Base-by-base conservation (phyloP, 2,797 vertebrate species). In the Parotocinclus haroldoi region DNA sequence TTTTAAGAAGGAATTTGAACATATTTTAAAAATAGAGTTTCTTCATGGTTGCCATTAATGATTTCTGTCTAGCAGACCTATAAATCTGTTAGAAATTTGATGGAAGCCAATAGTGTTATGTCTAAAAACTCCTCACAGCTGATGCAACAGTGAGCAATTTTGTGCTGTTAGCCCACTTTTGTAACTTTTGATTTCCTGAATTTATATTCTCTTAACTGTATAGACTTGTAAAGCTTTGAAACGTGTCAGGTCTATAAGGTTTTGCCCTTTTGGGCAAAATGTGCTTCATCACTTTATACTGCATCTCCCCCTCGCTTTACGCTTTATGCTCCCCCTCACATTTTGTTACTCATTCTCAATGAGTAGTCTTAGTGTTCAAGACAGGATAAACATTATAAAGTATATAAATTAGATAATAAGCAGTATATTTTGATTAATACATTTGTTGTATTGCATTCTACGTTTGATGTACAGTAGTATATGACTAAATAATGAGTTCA, bases 111-210 rank as follows among this genome's bases (percentile, higher is more conserved):
- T 39, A 11, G 37, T 37, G 53, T 38, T 70, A 63, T 51, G 55
- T 59, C n/a, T 7, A 9, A 39, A 16, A 49, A 65, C 46, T 27
- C 27, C 50, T 60, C 7, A 40, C 50, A 66, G 54, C 49, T 66
- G 63, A 60, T 60, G 50, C 55, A 66, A 55, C 51, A 9, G 57
- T 50, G 46, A 55, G 48, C 62, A 55, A 66, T 66, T 65, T 61
- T 49, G 18, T 38, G 39, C 9, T 38, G 48, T 58, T 49, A 59
- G 69, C 36, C 44, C 63, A 60, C 19, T 66, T 58, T 70, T 42
- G 36, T 54, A 8, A 52, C 44, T 37, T 66, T 52, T 66, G 48
- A 66, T 65, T 65, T 40, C 13, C 27, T 7, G 3, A 40, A 49
- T 55, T 59, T 13, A 50, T 66, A 64, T 56, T 66, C 50, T 40